Conservation (phyloP, 2,113 vertebrate genomes). For the Petrocephalus microphthalmus region DNA sequence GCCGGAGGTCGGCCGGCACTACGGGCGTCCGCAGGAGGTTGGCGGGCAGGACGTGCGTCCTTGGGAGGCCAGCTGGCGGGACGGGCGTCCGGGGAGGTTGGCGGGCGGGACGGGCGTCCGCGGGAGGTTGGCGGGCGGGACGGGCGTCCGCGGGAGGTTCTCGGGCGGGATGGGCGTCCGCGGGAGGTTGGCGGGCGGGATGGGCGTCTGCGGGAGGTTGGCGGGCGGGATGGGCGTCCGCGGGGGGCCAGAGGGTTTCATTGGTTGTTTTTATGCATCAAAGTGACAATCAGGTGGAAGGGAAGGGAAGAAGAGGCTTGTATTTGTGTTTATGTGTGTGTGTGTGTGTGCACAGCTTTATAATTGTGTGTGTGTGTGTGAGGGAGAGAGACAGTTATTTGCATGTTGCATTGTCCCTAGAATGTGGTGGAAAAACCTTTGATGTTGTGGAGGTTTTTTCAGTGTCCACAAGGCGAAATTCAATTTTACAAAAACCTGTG, state of each 20-base stretch:
- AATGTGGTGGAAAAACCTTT: not conserved
- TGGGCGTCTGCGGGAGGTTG: not conserved
- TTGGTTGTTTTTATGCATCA: not conserved
- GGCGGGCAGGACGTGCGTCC: too few relatives aligned
- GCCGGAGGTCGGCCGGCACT: not conserved
- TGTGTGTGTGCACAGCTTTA: too few relatives aligned
- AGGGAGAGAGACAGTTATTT: too few relatives aligned
- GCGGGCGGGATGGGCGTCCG: not conserved
- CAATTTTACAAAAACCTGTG: too few relatives aligned
- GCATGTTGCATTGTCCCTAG: too few relatives aligned
- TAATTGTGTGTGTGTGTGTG: not conserved
- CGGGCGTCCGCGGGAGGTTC: not conserved
- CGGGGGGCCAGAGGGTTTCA: not conserved
- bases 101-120: too few relatives aligned
- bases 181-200: not conserved
- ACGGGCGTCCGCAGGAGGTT: too few relatives aligned
- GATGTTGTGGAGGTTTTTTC: not conserved
- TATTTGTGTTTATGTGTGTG: not conserved
- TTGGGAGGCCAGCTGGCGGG: too few relatives aligned
- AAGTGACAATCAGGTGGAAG: not conserved
- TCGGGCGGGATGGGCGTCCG: not conserved
- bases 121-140: too few relatives aligned
- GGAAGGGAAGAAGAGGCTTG: not conserved
- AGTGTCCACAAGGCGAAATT: not conserved
- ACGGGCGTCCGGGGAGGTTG: too few relatives aligned